Evolutionary conservation across 2,113 vertebrate genomes (phyloP).

Genomic region (Anhinga anhinga): DNA sequence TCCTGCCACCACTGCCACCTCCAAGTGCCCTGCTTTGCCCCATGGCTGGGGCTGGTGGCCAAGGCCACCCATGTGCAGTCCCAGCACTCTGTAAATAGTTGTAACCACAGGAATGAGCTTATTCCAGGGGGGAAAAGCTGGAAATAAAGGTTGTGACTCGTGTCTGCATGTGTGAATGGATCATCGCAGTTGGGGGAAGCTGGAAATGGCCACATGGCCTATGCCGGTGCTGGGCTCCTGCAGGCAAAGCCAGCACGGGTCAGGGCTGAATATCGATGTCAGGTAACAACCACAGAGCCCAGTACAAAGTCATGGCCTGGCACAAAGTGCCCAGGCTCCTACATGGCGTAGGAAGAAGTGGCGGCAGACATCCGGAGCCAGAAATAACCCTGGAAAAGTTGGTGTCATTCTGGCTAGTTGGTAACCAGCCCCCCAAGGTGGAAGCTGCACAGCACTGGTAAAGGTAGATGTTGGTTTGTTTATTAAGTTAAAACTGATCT

Average conservation of each 20-base stretch:
- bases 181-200: accelerated
- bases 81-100: background rate
- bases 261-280: too few species aligned
- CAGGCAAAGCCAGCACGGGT: accelerated
- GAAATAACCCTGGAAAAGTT: background rate
- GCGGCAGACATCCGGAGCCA: background rate
- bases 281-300: accelerated
- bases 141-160: slow-evolving; percentile 42
- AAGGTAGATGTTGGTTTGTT: accelerated
- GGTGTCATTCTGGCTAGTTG: too few species aligned
- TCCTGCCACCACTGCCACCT: background rate
- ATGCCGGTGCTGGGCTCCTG: accelerated
- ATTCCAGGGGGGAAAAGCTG: background rate
- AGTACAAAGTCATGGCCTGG: accelerated
- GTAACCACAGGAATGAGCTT: background rate
- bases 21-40: background rate
- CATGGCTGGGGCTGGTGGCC: background rate
- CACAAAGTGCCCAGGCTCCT: background rate
- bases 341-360: background rate
- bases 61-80: background rate
- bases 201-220: accelerated
- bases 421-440: accelerated
- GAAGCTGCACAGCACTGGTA: background rate
- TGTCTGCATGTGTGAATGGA: accelerated
- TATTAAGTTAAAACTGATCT: accelerated